Percentiles rank a stretch among this genome's conserved stretches.
Evolutionary conservation across 2,888 invertebrate genomes (phyloP).

Genomic region (Erebia ligea): DNA sequence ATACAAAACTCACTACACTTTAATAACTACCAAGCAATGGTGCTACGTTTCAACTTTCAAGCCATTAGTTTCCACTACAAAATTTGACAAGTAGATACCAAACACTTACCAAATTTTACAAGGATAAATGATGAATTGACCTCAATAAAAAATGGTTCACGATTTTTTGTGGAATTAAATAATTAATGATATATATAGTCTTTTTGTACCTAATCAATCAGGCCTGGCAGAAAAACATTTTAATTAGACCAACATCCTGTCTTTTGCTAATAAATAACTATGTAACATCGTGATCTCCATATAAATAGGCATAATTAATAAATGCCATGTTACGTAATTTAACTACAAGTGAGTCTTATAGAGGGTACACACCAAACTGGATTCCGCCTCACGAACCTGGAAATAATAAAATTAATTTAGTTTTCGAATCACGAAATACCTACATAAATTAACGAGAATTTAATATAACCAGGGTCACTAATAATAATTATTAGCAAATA

Average conservation of each 20-base stretch:
- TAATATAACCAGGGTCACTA: slow-evolving; percentile 11
- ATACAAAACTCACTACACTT: too few relatives aligned
- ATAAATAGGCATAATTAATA: slow-evolving; percentile 12
- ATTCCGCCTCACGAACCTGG: slow-evolving; percentile 25
- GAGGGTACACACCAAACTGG: slow-evolving; percentile 20
- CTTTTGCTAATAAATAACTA: slow-evolving; percentile 5
- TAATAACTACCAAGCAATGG: too few relatives aligned
- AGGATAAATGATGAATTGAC: too few relatives aligned
- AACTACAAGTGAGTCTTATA: neutral
- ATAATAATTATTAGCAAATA: neutral
- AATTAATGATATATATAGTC: too few relatives aligned
- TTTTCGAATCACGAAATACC: slow-evolving; percentile 16
- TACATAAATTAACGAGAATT: slow-evolving; percentile 14
- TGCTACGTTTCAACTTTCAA: too few relatives aligned
- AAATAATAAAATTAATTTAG: slow-evolving; percentile 21
- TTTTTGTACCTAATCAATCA: neutral
- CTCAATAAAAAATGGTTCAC: too few relatives aligned
- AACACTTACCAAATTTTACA: too few relatives aligned
- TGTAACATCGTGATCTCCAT: slow-evolving; percentile 21
- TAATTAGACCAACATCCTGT: slow-evolving; percentile 23
- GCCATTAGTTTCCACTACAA: too few relatives aligned
- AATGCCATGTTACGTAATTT: slow-evolving; percentile 16
- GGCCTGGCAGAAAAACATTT: slow-evolving; percentile 6
- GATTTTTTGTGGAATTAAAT: too few relatives aligned
- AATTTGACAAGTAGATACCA: too few relatives aligned